Evolutionary conservation across 2,113 vertebrate genomes (phyloP), one percentile per base, ranked within the genome.

Genomic region (Myotis davidii): DNA sequence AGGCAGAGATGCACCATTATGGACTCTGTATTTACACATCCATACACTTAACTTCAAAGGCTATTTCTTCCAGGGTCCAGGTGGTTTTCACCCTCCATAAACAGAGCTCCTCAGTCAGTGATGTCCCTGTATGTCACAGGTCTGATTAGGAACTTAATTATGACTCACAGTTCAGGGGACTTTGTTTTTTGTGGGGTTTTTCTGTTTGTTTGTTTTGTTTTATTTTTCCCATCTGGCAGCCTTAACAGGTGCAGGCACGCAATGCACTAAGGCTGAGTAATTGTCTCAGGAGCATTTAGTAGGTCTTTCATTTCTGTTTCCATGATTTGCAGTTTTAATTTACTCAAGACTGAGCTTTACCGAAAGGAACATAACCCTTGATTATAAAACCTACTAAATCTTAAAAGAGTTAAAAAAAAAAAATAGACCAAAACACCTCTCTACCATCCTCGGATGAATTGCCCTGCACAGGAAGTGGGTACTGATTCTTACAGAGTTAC

Each of bases 271-370:
- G 61, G 13, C 42, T 95, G 96, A 97, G 25, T 82, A 74, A 94
- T 32, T 94, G 69, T 37, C 64, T 94, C 64, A 32, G 74, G 85
- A 95, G 81, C 87, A 32, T 85, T 96, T 95, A 83, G 69, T 95
- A 94, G 77, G 73, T 88, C 88, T 96, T 91, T 96, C 82, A 74
- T 91, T 88, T 96, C 88, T 96, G 17, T 96, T 90, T 59, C 88
- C 65, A 34, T 97, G 97, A 97, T 97, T 97, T 98, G 96, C 96
- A 84, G 95, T 93, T 96, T 98, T 97, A 98, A 97, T 97, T 97
- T 97, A 85, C 90, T 96, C 76, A 84, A 0, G 10, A 86, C 87
- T 86, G 69, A 85, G 73, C 78, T 95, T 83, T 92, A 94, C 61
- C 37, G 32, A 94, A 87, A 92, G 88, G 69, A 94, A 81, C 79